phyloP scores from a whole-genome alignment of 2,888 invertebrate genomes.

The Malthinus flaveolus region DNA sequence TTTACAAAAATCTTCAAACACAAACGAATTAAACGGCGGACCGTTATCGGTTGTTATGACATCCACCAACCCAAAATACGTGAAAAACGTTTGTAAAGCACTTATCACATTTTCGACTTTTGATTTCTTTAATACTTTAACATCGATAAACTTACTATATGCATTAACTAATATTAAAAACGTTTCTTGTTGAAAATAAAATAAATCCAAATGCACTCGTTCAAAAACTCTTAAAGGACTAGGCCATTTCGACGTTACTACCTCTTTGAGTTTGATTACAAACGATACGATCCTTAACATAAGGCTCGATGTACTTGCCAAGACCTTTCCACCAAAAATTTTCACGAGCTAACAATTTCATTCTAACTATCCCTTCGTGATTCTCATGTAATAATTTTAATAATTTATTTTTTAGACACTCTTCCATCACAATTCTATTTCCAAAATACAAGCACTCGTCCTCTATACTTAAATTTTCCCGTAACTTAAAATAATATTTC shows the following conservation, averaged over 20 bases:
- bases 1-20: not conserved
- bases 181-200: not conserved
- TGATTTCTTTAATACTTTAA: too few relatives aligned
- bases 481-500: constrained; percentile 6
- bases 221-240: constrained; percentile 4
- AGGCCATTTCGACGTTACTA: constrained; percentile 4
- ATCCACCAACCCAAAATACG: too few relatives aligned
- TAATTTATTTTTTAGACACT: not conserved
- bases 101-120: too few relatives aligned
- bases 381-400: constrained; percentile 4
- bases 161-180: constrained; percentile 5
- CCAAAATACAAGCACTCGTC: constrained; percentile 32
- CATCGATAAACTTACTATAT: too few relatives aligned
- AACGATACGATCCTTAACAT: constrained; percentile 7
- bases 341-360: constrained; percentile 32
- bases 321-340: constrained; percentile 33
- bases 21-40: too few relatives aligned
- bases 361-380: constrained; percentile 29
- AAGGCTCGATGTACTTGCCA: constrained; percentile 30
- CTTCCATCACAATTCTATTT: constrained; percentile 27
- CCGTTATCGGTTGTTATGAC: too few relatives aligned
- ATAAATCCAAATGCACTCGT: constrained; percentile 7
- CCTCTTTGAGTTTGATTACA: not conserved
- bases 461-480: constrained; percentile 22
- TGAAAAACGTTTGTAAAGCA: too few relatives aligned